Base-by-base conservation (phyloP, 2,888 invertebrate species). In the Lithophane socia region DNA sequence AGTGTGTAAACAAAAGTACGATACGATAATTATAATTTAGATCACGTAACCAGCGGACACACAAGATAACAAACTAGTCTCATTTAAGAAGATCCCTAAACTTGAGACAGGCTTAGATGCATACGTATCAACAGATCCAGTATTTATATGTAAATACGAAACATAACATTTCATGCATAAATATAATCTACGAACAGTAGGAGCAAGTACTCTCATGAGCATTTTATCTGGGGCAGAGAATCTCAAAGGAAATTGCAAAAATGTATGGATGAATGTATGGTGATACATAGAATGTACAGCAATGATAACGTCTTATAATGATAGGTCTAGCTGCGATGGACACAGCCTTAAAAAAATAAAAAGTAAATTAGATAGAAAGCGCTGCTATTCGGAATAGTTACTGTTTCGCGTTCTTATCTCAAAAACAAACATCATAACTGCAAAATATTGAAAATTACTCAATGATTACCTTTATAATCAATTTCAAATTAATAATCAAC, bases 131-230 rank as follows among this genome's bases (percentile, higher is more conserved):
- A 67, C 63, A 74, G 24, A 67, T 56, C 42, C 21, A 60, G 67
- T 52, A 68, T 79, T 68, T 81, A 58, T 56, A 84, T 82, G 84
- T 74, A 71, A 80, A 82, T 82, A 63, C 12, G 24, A 54, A 60
- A 68, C 44, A 74, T 58, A 82, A 54, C 60, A 80, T 72, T 71
- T 71, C 64, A 82, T 82, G 67, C 84, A 82, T 82, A 74, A 80
- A 82, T 83, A 67, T 75, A 72, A 69, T 80, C 68, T 68, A 13
- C 29, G 42, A 80, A 75, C 64, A 75, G 54, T 12, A 71, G 67
- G 37, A 84, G 47, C 49, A 67, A 79, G 66, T 60, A 74, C 61
- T 67, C 60, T 70, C 73, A 44, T 8, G 73, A 74, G 84, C 9
- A 4, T 74, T 73, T 74, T 60, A 82, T 84, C 63, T 71, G 49